Base-by-base conservation (phyloP, 2,888 invertebrate genomes). In the Melipona beecheii region DNA sequence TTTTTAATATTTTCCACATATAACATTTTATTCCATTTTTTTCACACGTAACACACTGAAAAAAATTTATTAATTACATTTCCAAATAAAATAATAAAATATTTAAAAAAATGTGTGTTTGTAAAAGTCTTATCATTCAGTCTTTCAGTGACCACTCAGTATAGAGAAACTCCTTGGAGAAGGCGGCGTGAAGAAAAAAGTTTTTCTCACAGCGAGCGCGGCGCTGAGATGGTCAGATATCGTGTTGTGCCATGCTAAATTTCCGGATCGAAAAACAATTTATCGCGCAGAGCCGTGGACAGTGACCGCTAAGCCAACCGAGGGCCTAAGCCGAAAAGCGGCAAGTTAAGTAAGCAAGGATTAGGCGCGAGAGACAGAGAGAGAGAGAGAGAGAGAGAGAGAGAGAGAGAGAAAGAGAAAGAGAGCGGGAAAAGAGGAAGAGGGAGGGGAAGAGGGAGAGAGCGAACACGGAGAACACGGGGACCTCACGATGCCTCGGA, bases 301-400 rank as follows among this genome's bases (percentile, higher is more conserved):
- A 84, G 86, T 87, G 89, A 90, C 91, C 92, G 86, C 91, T 90
- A 91, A 92, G 90, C 92, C 86, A 88, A 87, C 79, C 87, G 85
- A 90, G 91, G 91, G 85, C 91, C 89, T 93, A 93, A 93, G 92
- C 93, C 90, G 92, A 91, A 92, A 93, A 93, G 93, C 93, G 93
- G 90, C 92, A 91, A 93, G 93, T 93, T 92, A 92, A 92, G 92
- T 92, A 93, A 93, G 92, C 92, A 92, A 91, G 92, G 93, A 93
- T 93, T 93, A 93, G 91, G 84, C 68, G 71, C 72, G 56, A 65
- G 85, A 83, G 77, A 36, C 66, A 75, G 72, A 43, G 43, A 36
- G 36, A 6, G 9, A 9, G 36, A 36, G 5, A 74, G 56, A 68
- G 85, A 83, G 77, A 36, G 69, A 75, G 74, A 43, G 43, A 43